Evolutionary conservation across 2,113 vertebrate species (phyloP).

Genomic region (Carettochelys insculpta): DNA sequence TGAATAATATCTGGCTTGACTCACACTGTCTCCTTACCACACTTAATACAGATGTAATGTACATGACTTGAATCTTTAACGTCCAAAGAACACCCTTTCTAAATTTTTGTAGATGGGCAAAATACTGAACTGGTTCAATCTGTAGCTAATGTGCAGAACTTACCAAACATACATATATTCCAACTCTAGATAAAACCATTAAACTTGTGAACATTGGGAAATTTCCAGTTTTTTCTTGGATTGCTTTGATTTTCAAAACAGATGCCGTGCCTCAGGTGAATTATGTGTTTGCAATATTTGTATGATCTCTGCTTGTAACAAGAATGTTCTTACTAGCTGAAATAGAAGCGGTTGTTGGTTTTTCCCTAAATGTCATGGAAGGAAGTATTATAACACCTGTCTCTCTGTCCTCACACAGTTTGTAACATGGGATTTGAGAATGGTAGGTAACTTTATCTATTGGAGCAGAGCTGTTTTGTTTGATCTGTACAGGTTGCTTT

Average conservation of each 20-base stretch:
- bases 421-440: not conserved
- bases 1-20: not conserved
- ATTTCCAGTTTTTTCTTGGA: not conserved
- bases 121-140: not conserved
- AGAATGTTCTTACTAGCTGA: not conserved
- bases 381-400: not conserved
- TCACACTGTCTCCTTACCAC: not conserved
- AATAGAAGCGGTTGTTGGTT: not conserved
- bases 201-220: not conserved
- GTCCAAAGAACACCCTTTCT: not conserved
- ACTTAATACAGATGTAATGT: not conserved
- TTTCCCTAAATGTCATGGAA: not conserved
- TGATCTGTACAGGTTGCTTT: constrained; percentile 10
- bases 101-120: not conserved
- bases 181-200: not conserved
- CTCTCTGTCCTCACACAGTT: not conserved
- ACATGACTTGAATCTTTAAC: no score
- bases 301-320: not conserved
- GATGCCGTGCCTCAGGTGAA: not conserved
- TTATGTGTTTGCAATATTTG: not conserved
- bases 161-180: not conserved
- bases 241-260: not conserved
- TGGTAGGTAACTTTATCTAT: not conserved
- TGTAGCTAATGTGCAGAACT: not conserved
- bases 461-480: not conserved